phyloP scores from a whole-genome alignment of 2,888 invertebrate genomes.

The Rhamphomyia laevipes region DNA sequence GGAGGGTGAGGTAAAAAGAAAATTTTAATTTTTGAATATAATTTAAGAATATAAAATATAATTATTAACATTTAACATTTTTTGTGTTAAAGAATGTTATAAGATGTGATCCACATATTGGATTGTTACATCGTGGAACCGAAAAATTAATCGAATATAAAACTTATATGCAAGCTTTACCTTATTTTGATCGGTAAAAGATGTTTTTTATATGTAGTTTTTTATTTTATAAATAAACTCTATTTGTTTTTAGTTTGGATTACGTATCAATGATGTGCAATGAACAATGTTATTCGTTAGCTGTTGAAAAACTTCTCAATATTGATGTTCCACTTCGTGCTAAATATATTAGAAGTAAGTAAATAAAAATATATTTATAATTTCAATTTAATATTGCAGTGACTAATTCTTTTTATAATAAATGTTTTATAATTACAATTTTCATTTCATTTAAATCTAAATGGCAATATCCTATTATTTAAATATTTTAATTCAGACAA shows the following conservation, averaged over 20 bases:
- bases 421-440: no score
- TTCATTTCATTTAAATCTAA: no score
- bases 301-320: conserved; percentile 91
- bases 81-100: conserved; percentile 52
- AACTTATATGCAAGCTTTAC: conserved; percentile 93
- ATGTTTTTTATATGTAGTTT: neutral
- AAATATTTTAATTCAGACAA: no score
- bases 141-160: conserved; percentile 98
- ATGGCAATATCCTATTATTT: no score
- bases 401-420: no score
- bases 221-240: neutral
- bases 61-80: neutral
- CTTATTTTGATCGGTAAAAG: conserved; percentile 79
- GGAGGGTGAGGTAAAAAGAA: conserved; percentile 58
- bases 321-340: conserved; percentile 89
- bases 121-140: conserved; percentile 90
- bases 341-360: conserved; percentile 88
- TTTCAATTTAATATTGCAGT: no score
- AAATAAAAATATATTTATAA: neutral
- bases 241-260: conserved; percentile 46
- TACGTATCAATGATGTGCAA: conserved; percentile 99
- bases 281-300: conserved; percentile 92
- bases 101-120: conserved; percentile 92
- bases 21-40: conserved; percentile 3
- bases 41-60: neutral